Evolutionary conservation across 2,797 vertebrate species (phyloP).

Genomic region (Paratrypauchen microcephalus): DNA sequence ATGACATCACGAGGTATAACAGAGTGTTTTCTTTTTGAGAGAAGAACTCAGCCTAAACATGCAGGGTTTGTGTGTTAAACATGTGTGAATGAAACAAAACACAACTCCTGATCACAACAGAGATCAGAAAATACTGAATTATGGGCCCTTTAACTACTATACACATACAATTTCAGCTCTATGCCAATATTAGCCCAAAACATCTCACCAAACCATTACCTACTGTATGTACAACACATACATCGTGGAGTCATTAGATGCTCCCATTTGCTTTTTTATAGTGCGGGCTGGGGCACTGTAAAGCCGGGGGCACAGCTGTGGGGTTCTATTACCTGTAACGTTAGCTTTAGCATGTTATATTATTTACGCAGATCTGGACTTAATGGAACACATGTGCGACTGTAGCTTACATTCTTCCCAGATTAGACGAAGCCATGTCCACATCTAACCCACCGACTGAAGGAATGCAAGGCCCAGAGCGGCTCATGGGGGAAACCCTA

Average conservation of each 20-base stretch:
- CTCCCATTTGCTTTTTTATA: constrained; percentile 49
- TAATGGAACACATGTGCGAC: constrained; percentile 78
- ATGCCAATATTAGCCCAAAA: constrained; percentile 3
- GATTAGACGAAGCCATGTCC: constrained; percentile 68
- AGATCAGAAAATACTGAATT: no score
- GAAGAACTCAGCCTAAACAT: no score
- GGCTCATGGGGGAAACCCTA: constrained; percentile 66
- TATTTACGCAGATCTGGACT: constrained; percentile 73
- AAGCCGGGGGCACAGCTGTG: constrained; percentile 70
- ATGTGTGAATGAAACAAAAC: no score
- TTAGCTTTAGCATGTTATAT: constrained; percentile 74
- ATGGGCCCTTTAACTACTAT: no score
- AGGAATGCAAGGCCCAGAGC: constrained; percentile 67
- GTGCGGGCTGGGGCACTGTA: constrained; percentile 42
- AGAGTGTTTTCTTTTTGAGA: no score
- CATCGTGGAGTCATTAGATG: constrained; percentile 52
- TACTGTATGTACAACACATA: constrained; percentile 2
- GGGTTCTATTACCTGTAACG: constrained; percentile 75
- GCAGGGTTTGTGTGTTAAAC: no score
- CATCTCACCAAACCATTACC: constrained; percentile 23
- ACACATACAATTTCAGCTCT: no score
- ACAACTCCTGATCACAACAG: no score
- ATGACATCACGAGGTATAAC: no score
- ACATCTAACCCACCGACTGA: constrained; percentile 61
- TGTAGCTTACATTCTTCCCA: constrained; percentile 73